phyloP scores from a whole-genome alignment of 2,113 vertebrate species.

The Otolemur garnettii region DNA sequence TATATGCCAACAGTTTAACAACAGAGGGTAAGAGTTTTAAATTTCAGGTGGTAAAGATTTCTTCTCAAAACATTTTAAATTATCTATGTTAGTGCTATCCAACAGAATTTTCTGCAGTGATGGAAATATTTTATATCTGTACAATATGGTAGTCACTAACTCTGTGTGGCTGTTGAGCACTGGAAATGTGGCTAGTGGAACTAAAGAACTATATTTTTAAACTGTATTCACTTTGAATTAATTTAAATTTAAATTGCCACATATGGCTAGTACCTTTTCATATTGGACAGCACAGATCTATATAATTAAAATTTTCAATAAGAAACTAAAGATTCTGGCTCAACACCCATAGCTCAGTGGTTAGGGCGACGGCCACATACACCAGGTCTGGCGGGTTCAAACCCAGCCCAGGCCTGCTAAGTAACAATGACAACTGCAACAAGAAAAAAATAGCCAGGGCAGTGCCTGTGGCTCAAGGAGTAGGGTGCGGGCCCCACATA shows the following conservation, averaged over 20 bases:
- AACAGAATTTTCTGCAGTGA: constrained; percentile 2
- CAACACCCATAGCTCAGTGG: too few species aligned
- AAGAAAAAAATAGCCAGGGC: too few species aligned
- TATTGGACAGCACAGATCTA: not conserved
- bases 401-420: too few species aligned
- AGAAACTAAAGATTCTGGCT: not conserved
- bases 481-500: too few species aligned
- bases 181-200: not conserved
- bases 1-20: constrained; percentile 29
- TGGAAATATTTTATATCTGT: not conserved
- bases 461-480: too few species aligned
- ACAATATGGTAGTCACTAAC: not conserved
- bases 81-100: not conserved
- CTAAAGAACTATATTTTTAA: constrained; percentile 45
- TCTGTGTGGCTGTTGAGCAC: not conserved
- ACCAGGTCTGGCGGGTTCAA: too few species aligned
- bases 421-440: too few species aligned
- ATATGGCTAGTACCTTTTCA: not conserved
- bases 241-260: constrained; percentile 18
- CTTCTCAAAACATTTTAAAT: constrained; percentile 43
- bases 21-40: not conserved
- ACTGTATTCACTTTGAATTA: constrained; percentile 25
- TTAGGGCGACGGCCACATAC: too few species aligned
- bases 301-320: constrained; percentile 15
- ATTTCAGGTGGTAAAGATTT: constrained; percentile 22